Evolutionary conservation across 2,113 vertebrate species (phyloP).

Genomic region (Lates calcarifer): DNA sequence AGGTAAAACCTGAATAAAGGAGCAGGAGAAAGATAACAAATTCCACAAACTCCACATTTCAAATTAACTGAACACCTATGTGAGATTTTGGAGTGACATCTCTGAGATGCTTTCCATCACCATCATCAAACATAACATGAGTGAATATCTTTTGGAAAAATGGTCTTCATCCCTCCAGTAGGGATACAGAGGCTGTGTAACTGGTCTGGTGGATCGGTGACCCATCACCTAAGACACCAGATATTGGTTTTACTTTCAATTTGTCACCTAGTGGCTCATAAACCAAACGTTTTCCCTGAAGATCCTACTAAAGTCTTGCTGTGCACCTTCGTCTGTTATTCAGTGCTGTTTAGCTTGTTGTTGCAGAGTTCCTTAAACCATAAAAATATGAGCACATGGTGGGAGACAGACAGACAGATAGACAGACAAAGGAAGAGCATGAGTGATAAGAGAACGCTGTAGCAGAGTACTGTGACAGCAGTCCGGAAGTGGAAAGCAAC

Average conservation of each 20-base stretch:
- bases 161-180: not conserved
- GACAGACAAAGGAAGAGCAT: conserved; percentile 12
- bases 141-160: not conserved
- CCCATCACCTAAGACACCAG: not conserved
- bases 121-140: not conserved
- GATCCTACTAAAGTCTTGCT: not conserved
- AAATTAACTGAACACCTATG: not conserved
- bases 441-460: conserved; percentile 21
- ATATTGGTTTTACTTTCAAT: not conserved
- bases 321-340: not conserved
- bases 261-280: not conserved
- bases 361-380: not conserved
- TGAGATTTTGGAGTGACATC: not conserved
- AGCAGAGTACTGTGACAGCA: conserved; percentile 32
- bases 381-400: not conserved
- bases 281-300: not conserved
- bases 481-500: conserved; percentile 71
- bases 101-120: not conserved
- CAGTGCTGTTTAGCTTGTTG: not conserved
- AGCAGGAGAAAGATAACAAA: not conserved
- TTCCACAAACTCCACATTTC: not conserved
- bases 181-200: not conserved
- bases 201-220: not conserved
- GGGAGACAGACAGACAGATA: not conserved
- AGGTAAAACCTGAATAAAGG: not conserved